Evolutionary conservation across 2,888 invertebrate species (phyloP), one percentile per base, ranked within the genome.

Genomic region (Drosophila fungiperda): DNA sequence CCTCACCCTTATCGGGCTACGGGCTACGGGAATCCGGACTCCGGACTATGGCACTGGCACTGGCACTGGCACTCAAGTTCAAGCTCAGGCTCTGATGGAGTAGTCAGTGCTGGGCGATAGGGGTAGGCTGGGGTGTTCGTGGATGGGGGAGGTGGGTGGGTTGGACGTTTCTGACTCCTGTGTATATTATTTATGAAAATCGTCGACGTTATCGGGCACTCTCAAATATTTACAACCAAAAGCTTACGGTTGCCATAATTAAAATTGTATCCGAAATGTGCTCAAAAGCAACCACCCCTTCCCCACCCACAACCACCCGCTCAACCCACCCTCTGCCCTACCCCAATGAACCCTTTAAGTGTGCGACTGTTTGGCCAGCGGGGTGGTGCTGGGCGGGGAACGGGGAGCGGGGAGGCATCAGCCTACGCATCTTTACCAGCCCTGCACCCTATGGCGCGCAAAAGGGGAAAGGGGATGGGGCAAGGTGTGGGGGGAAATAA

Each of bases 241-340:
- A 92, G 90, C 92, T 92, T 91, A 92, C 91, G 91, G 91, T 92
- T 90, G 91, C 89, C 91, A 92, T 92, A 92, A 92, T 92, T 92
- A 92, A 92, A 92, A 92, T 91, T 92, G 91, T 92, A 92, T 88
- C 92, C 91, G 87, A 91, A 91, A 90, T 87, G 86, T 89, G 78
- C 83, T 80, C 77, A 66, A 23, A 70, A 73, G 29, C 40, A 40
- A 5, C 8, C 57, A 29, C 3, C 29, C 50, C 29, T 3, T 7
- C 45, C 42, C 55, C 20, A 12, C 11, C 42, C 9, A 75, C 78
- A 79, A 78, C 62, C 45, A 3, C 8, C 66, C 11, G 33, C 36
- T 7, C 20, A 29, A 29, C 29, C 50, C 29, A 45, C 20, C 45
- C 20, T 6, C 8, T n/a, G 3, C 40, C 6, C 66, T 57, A 68